These are phyloP conservation scores for Heliconius eleuchia DNA, from an alignment of 1,140 invertebrate genomes.

Conservation along the genomic window DNA sequence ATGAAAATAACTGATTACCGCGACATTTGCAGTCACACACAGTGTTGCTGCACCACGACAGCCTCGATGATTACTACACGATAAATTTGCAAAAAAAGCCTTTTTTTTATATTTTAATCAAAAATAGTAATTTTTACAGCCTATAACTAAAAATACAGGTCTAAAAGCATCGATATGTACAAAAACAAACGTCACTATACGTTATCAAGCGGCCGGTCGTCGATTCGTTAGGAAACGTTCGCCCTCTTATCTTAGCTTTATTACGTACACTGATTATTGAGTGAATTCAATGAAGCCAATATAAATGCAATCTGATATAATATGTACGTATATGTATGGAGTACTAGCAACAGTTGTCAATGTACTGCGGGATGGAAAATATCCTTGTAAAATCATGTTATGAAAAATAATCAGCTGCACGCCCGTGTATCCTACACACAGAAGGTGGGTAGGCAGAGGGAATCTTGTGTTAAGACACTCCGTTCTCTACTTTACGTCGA, in stretches of 20 bases:
- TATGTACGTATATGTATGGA: not conserved
- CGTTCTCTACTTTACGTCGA: no score
- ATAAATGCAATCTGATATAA: constrained; percentile 32
- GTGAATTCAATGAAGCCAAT: constrained; percentile 46
- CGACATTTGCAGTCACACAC: no score
- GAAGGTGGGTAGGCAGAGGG: no score
- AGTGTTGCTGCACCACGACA: no score
- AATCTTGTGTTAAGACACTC: no score
- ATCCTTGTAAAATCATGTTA: not conserved
- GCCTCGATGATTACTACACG: no score
- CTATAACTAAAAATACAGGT: not conserved
- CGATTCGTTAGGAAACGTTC: constrained; percentile 63
- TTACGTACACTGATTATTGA: constrained; percentile 64
- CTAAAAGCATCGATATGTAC: not conserved
- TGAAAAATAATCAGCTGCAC: no score
- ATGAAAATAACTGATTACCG: no score
- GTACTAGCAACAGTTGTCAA: not conserved
- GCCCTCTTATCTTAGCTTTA: constrained; percentile 62
- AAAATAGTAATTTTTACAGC: no score
- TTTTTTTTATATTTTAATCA: no score
- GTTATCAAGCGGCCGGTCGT: constrained; percentile 61
- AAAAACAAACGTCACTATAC: constrained; percentile 42
- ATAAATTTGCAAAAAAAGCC: no score
- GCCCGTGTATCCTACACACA: no score
- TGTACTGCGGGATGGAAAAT: not conserved